These are phyloP conservation scores for Elmis aenea DNA, from an alignment of 2,888 invertebrate species.

Conservation along the genomic window DNA sequence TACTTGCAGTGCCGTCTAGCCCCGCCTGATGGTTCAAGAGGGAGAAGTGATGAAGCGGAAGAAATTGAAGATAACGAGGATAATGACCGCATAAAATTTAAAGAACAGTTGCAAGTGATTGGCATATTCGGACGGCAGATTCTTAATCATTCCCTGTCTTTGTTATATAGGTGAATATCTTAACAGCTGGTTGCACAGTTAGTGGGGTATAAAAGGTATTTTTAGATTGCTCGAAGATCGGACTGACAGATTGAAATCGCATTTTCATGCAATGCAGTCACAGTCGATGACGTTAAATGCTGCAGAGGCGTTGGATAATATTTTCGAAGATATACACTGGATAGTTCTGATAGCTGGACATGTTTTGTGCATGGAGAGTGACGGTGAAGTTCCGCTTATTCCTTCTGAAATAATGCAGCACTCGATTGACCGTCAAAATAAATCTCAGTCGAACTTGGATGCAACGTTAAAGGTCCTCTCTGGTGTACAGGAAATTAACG, in stretches of 20 bases:
- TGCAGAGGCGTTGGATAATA: slow-evolving; percentile 48
- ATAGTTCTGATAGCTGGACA: slow-evolving; percentile 71
- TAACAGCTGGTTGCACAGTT: not conserved
- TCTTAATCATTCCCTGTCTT: slow-evolving; percentile 59
- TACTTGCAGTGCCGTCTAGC: slow-evolving; percentile 76
- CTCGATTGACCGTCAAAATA: slow-evolving; percentile 51
- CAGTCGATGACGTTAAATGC: slow-evolving; percentile 42
- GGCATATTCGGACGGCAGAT: slow-evolving; percentile 62
- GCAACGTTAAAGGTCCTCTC: slow-evolving; percentile 40
- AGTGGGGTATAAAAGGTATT: not conserved
- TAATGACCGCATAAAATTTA: slow-evolving; percentile 60
- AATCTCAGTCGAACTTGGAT: slow-evolving; percentile 34
- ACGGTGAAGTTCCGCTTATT: slow-evolving; percentile 62
- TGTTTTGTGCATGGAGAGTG: slow-evolving; percentile 61
- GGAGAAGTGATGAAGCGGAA: slow-evolving; percentile 44
- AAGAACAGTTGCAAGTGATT: slow-evolving; percentile 70
- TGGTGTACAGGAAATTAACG: slow-evolving; percentile 31
- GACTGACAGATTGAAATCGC: slow-evolving; percentile 36
- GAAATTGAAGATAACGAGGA: slow-evolving; percentile 64
- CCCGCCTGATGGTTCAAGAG: slow-evolving; percentile 71
- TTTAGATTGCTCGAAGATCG: slow-evolving; percentile 41
- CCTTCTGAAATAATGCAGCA: slow-evolving; percentile 60
- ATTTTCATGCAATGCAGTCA: slow-evolving; percentile 40
- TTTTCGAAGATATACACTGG: slow-evolving; percentile 92
- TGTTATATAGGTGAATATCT: slow-evolving; percentile 52